Percentiles rank a stretch among this genome's conserved stretches.
These are phyloP conservation scores for Aphelinus certus DNA, from an alignment of 1,140 invertebrate species.

Conservation along the genomic window DNA sequence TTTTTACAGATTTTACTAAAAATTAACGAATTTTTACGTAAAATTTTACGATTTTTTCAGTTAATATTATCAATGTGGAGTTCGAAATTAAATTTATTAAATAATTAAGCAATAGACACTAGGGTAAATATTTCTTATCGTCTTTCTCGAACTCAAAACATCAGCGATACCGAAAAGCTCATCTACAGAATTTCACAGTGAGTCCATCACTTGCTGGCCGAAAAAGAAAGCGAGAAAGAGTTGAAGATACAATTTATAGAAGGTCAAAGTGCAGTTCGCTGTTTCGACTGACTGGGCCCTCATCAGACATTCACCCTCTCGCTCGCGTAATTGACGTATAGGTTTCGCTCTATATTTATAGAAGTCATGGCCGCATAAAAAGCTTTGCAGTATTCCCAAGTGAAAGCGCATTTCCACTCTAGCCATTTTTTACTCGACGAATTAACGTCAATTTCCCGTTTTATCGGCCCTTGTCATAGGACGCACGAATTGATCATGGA, in stretches of 20 bases:
- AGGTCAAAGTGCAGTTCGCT: constrained; percentile 58
- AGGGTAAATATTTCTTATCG: no score
- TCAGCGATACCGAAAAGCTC: no score
- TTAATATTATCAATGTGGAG: no score
- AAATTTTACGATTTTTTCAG: no score
- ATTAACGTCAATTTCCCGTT: constrained; percentile 31
- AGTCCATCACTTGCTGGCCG: no score
- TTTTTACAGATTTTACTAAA: no score
- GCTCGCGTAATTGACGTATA: constrained; percentile 56
- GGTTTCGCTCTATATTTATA: constrained; percentile 26
- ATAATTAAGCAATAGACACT: no score
- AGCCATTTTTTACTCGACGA: constrained; percentile 1
- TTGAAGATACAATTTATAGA: constrained; percentile 53
- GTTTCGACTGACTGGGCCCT: constrained; percentile 55
- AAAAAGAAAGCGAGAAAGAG: background rate
- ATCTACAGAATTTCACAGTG: no score
- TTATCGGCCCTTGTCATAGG: constrained; percentile 11
- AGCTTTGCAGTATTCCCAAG: background rate
- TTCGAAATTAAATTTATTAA: no score
- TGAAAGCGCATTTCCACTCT: background rate
- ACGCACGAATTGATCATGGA: constrained; percentile 33
- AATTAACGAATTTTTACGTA: no score
- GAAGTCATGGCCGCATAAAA: background rate
- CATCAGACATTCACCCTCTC: constrained; percentile 55
- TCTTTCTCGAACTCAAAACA: no score